Conservation (phyloP, 2,113 vertebrate species). For the Corvus cornix region DNA sequence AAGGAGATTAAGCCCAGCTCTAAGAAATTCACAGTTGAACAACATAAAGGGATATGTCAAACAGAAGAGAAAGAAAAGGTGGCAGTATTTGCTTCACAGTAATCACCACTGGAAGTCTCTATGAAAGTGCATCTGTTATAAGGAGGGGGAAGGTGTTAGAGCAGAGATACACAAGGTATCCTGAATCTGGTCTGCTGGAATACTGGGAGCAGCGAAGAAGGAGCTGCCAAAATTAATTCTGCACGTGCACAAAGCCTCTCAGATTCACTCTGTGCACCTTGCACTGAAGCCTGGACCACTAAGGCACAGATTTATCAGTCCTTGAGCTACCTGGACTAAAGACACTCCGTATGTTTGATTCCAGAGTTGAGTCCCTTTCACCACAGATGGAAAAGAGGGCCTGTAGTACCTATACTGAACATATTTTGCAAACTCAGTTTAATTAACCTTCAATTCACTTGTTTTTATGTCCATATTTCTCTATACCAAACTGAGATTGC, state of each 20-base stretch:
- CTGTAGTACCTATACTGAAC: not conserved
- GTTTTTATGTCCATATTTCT: not conserved
- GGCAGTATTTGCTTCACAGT: not conserved
- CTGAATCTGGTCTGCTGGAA: not conserved
- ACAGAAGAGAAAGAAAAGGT: not conserved
- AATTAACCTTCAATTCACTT: not conserved
- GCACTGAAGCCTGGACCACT: not conserved
- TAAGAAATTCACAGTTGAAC: not conserved
- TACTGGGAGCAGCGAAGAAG: not conserved
- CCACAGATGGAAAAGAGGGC: accelerated
- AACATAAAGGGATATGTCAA: not conserved
- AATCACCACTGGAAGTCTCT: not conserved
- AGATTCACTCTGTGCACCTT: not conserved
- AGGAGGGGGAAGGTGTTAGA: not conserved
- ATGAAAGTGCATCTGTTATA: not conserved
- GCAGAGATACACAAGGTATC: not conserved
- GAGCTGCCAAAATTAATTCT: not conserved
- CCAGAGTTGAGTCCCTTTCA: not conserved
- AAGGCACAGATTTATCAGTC: not conserved
- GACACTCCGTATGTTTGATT: accelerated
- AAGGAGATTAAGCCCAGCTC: not conserved
- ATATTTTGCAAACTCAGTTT: not conserved
- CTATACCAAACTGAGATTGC: not conserved
- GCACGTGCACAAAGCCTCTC: not conserved
- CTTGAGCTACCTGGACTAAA: not conserved